Evolutionary conservation across 2,797 vertebrate species (phyloP).

Genomic region (Chromis chromis): DNA sequence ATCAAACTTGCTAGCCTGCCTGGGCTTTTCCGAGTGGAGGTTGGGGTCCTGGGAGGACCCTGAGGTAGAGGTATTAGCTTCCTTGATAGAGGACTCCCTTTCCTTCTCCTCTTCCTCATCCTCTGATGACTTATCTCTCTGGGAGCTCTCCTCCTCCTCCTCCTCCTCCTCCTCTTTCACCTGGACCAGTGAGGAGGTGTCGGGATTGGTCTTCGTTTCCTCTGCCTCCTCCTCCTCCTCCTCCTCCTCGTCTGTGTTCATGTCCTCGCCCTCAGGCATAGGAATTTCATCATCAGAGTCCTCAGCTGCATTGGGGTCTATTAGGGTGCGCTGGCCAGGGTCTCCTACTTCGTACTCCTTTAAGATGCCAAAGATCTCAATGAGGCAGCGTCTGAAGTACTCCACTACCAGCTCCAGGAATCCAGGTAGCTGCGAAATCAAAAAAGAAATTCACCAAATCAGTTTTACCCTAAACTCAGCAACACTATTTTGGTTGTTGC

Average conservation of each 20-base stretch:
- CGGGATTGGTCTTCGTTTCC: conserved; percentile 53
- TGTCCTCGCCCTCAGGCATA: conserved; percentile 80
- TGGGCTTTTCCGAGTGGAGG: conserved; percentile 87
- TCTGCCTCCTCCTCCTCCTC: conserved; percentile 84
- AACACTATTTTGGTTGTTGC: neutral
- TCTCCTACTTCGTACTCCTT: conserved; percentile 99
- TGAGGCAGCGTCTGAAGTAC: conserved; percentile 98
- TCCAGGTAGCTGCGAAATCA: conserved; percentile 89
- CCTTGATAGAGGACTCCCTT: conserved; percentile 85
- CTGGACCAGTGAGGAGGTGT: conserved; percentile 56
- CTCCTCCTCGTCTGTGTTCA: conserved; percentile 88
- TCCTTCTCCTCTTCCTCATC: conserved; percentile 78
- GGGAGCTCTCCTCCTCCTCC: conserved; percentile 74
- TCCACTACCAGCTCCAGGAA: conserved; percentile 97
- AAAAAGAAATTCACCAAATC: conserved; percentile 1
- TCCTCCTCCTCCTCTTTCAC: conserved; percentile 82
- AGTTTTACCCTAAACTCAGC: neutral
- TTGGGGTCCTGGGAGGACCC: conserved; percentile 81
- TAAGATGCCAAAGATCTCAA: conserved; percentile 97
- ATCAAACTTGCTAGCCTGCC: conserved; percentile 95
- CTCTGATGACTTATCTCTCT: conserved; percentile 72
- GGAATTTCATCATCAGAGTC: conserved; percentile 87
- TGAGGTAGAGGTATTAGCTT: conserved; percentile 80
- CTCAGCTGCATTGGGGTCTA: conserved; percentile 89
- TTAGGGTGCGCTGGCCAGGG: conserved; percentile 93